Percentiles rank a stretch among this genome's conserved stretches.
phyloP scores from a whole-genome alignment of 2,797 vertebrate species.

The Sylvia borin region DNA sequence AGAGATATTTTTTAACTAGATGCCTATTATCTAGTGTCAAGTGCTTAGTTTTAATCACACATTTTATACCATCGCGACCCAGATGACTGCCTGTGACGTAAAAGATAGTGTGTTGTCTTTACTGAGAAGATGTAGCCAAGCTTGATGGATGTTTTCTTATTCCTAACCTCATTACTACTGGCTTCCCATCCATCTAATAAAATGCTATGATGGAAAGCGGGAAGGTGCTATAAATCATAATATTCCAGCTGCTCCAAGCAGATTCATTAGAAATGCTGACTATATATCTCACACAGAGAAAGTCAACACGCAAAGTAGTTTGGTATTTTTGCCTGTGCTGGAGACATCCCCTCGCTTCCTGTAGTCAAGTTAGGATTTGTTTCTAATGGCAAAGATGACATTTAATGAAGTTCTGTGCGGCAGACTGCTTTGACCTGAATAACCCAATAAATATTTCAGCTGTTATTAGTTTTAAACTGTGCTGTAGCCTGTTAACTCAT shows the following conservation, averaged over 20 bases:
- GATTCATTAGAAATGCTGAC: slow-evolving; percentile 84
- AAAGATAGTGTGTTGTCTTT: slow-evolving; percentile 83
- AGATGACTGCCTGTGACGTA: slow-evolving; percentile 82
- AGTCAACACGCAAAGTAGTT: slow-evolving; percentile 74
- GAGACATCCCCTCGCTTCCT: background rate
- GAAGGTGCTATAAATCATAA: slow-evolving; percentile 85
- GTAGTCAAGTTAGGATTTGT: slow-evolving; percentile 31
- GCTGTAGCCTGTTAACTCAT: background rate
- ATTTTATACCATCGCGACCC: slow-evolving; percentile 82
- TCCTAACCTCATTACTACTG: slow-evolving; percentile 87
- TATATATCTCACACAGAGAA: slow-evolving; percentile 80
- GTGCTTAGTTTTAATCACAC: slow-evolving; percentile 82
- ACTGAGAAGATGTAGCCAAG: slow-evolving; percentile 78
- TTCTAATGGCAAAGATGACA: slow-evolving; percentile 56
- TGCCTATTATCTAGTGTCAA: slow-evolving; percentile 83
- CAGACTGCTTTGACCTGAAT: slow-evolving; percentile 27
- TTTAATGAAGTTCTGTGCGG: slow-evolving; percentile 41
- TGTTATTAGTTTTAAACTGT: slow-evolving; percentile 10
- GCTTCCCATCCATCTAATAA: slow-evolving; percentile 89
- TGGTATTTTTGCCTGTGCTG: slow-evolving; percentile 47
- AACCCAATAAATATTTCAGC: slow-evolving; percentile 40
- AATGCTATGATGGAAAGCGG: slow-evolving; percentile 84
- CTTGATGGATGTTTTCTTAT: slow-evolving; percentile 87
- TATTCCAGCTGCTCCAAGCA: slow-evolving; percentile 79
- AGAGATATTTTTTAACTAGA: slow-evolving; percentile 80